Conservation (phyloP, 2,888 invertebrate species). For the Orthosia cruda region DNA sequence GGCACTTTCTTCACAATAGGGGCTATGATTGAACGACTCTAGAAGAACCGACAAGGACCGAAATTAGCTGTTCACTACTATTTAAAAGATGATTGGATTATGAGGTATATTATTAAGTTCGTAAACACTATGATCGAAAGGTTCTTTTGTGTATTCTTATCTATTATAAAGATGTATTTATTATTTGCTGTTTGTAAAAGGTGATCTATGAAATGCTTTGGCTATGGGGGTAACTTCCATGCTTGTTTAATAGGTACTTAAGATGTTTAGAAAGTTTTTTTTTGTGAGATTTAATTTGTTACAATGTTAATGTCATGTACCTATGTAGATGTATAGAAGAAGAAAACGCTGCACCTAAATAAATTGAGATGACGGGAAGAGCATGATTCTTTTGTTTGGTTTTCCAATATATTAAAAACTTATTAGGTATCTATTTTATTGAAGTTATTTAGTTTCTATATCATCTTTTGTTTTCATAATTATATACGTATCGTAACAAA, state of each 20-base stretch:
- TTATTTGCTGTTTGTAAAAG: too few relatives aligned
- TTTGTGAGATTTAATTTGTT: too few relatives aligned
- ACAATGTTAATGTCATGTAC: too few relatives aligned
- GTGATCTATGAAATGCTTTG: too few relatives aligned
- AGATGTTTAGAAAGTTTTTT: too few relatives aligned
- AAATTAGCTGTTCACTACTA: conserved; percentile 50
- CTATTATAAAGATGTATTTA: not conserved
- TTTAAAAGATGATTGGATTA: conserved; percentile 24
- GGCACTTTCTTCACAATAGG: conserved; percentile 54
- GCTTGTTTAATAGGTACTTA: too few relatives aligned
- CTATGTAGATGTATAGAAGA: too few relatives aligned
- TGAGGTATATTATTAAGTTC: conserved; percentile 1
- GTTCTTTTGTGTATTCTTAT: not conserved
- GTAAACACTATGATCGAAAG: not conserved
- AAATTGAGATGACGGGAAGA: too few relatives aligned
- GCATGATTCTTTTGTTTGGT: not conserved
- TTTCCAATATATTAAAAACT: not conserved
- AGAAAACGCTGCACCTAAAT: too few relatives aligned
- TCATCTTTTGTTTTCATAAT: not conserved
- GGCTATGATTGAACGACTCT: conserved; percentile 55
- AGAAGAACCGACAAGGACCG: conserved; percentile 38
- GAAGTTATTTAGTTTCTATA: not conserved
- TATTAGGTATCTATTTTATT: not conserved
- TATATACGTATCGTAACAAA: too few relatives aligned
- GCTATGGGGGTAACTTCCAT: too few relatives aligned